phyloP scores from a whole-genome alignment of 2,113 vertebrate genomes.

The Crotalus helleri region DNA sequence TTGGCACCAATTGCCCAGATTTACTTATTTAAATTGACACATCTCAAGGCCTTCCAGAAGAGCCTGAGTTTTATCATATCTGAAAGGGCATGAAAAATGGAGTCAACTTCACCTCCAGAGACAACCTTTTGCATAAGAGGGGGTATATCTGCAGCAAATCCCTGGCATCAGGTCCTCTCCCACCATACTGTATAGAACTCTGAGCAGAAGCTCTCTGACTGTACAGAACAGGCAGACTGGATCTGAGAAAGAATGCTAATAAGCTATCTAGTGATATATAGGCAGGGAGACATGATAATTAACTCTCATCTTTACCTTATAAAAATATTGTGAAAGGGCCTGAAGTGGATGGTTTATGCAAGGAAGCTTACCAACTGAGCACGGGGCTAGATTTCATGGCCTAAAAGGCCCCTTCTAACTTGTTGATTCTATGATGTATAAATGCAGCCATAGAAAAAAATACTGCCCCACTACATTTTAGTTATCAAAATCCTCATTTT shows the following conservation, averaged over 20 bases:
- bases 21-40: not conserved
- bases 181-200: not conserved
- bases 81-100: not conserved
- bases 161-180: not conserved
- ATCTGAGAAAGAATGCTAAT: not conserved
- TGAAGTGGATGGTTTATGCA: not conserved
- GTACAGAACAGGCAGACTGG: not conserved
- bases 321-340: not conserved
- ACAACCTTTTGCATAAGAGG: not conserved
- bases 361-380: not conserved
- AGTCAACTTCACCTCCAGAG: not conserved
- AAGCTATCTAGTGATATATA: not conserved
- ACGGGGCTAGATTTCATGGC: not conserved
- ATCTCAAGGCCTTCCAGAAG: not conserved
- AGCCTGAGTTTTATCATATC: not conserved
- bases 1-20: not conserved
- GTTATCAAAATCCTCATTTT: not conserved
- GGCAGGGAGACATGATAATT: not conserved
- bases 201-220: not conserved
- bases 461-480: not conserved
- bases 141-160: not conserved
- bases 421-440: not conserved
- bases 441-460: not conserved
- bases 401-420: not conserved
- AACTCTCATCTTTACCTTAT: not conserved